Evolutionary conservation across 1,140 invertebrate species (phyloP).

Genomic region (Halictus rubicundus): DNA sequence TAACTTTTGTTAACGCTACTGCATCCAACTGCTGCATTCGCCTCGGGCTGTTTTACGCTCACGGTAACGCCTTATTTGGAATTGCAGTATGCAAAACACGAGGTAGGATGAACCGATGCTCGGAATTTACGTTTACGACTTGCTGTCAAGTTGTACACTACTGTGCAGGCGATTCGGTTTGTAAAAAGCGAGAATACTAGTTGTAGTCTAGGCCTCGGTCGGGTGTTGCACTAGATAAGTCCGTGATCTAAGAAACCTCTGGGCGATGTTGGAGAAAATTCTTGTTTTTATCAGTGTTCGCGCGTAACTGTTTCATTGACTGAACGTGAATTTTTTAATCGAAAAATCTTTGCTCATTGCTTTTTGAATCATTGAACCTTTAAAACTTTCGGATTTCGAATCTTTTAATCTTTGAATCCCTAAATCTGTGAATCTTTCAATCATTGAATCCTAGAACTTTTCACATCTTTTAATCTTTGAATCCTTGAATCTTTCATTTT

Average conservation of each 20-base stretch:
- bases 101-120: constrained; percentile 46
- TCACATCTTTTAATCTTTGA: background rate
- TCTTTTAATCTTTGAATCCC: background rate
- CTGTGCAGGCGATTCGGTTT: constrained; percentile 14
- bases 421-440: background rate
- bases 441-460: background rate
- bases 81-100: constrained; percentile 48
- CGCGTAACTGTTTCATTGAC: no score
- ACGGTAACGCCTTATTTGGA: constrained; percentile 34
- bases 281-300: no score
- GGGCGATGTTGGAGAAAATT: no score
- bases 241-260: no score
- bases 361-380: background rate
- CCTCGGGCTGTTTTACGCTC: constrained; percentile 27
- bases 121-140: constrained; percentile 50
- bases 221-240: background rate
- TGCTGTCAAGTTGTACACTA: constrained; percentile 40
- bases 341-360: accelerated
- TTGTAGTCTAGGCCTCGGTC: background rate
- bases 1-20: constrained; percentile 41
- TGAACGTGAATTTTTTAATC: no score
- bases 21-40: constrained; percentile 32
- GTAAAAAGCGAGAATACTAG: constrained; percentile 14
- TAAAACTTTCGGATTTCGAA: background rate
- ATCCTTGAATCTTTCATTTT: background rate